Conservation (phyloP, 2,797 vertebrate genomes). For the Sarcoramphus papa region DNA sequence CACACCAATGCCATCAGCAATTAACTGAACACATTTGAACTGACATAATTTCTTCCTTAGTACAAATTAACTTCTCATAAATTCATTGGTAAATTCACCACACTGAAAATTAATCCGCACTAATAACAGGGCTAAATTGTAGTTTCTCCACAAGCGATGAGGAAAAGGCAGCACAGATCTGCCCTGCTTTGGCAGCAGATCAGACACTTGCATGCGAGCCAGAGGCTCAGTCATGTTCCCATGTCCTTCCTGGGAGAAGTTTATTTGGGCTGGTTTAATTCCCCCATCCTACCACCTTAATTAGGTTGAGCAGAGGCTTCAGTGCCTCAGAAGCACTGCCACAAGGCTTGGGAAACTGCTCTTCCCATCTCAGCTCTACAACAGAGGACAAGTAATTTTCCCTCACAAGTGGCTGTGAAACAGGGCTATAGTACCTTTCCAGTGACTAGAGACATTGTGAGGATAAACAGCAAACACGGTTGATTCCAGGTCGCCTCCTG, state of each 20-base stretch:
- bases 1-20: neutral
- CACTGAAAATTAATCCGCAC: neutral
- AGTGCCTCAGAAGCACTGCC: neutral
- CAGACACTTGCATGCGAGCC: neutral
- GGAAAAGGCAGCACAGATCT: neutral
- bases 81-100: neutral
- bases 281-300: neutral
- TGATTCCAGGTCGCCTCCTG: neutral
- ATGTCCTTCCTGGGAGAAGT: neutral
- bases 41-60: neutral
- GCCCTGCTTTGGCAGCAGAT: neutral
- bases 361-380: neutral
- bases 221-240: neutral
- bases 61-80: constrained; percentile 4
- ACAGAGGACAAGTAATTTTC: neutral
- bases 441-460: neutral
- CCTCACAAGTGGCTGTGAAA: neutral
- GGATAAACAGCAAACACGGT: neutral
- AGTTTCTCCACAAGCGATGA: neutral
- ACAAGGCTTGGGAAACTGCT: neutral
- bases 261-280: neutral
- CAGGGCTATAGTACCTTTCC: neutral
- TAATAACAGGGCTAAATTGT: neutral
- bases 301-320: neutral
- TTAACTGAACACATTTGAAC: neutral